A percentile compares a stretch with the other conserved stretches of the same genome.
phyloP scores from a whole-genome alignment of 2,888 invertebrate genomes.

The Sphecodes monilicornis region DNA sequence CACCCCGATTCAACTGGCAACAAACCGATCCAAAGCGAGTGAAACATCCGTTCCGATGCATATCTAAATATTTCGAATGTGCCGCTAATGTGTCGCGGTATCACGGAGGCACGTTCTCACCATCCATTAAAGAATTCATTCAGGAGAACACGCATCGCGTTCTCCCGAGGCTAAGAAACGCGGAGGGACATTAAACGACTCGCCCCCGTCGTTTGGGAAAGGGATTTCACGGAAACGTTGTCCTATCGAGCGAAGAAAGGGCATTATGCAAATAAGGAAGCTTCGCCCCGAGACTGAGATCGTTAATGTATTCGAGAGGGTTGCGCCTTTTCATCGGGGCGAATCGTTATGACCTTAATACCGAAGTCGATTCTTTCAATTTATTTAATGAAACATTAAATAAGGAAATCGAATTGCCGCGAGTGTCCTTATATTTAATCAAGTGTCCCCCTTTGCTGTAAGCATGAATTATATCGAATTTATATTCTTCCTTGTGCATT shows the following conservation, averaged over 20 bases:
- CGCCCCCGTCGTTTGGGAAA: slow-evolving; percentile 26
- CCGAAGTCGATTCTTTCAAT: neutral
- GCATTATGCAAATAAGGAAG: slow-evolving; percentile 50
- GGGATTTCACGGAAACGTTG: slow-evolving; percentile 57
- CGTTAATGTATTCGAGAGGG: slow-evolving; percentile 35
- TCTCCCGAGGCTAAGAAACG: slow-evolving; percentile 6
- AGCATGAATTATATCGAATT: neutral
- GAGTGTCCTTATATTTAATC: neutral
- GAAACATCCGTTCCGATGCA: slow-evolving; percentile 35
- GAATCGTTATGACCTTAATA: slow-evolving; percentile 19
- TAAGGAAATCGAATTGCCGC: neutral
- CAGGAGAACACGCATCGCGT: slow-evolving; percentile 24
- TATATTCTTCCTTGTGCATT: neutral
- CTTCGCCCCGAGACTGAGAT: slow-evolving; percentile 4
- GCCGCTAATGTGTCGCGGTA: slow-evolving; percentile 73
- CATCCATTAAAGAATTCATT: slow-evolving; percentile 46
- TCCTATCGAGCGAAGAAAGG: slow-evolving; percentile 36
- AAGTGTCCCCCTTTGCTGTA: neutral
- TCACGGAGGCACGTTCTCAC: slow-evolving; percentile 71
- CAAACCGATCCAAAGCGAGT: slow-evolving; percentile 38
- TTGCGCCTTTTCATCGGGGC: slow-evolving; percentile 3
- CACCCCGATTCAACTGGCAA: slow-evolving; percentile 13
- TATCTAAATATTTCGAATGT: slow-evolving; percentile 66
- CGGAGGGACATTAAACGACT: slow-evolving; percentile 10
- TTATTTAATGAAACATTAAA: neutral